These are phyloP conservation scores for Anarrhichthys ocellatus DNA, from an alignment of 2,113 vertebrate species.

Conservation along the genomic window DNA sequence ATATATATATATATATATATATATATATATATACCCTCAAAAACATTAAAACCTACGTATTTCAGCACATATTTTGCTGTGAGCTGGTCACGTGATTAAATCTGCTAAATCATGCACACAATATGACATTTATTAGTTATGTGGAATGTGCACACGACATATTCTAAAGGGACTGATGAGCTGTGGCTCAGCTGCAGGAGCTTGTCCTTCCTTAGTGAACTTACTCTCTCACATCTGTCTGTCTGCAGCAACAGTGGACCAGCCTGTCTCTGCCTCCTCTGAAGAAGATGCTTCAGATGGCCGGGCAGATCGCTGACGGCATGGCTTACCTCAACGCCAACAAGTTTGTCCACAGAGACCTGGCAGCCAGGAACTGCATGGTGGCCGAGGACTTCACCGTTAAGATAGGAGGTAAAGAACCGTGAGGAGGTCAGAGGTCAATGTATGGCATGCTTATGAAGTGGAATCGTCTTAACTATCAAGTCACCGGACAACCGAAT, in stretches of 20 bases:
- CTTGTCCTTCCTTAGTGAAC: background rate
- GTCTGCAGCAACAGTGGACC: conserved; percentile 84
- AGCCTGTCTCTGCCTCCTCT: conserved; percentile 90
- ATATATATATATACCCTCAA: too few species aligned
- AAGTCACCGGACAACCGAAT: background rate
- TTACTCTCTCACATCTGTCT: background rate
- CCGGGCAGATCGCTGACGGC: conserved; percentile 96
- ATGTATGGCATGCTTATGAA: background rate
- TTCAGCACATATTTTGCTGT: background rate
- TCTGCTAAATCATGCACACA: background rate
- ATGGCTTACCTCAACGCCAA: conserved; percentile 99
- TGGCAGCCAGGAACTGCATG: conserved; percentile 98
- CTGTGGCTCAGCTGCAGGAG: background rate
- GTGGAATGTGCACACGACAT: background rate
- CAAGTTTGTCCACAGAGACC: conserved; percentile 98
- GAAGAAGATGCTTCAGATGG: conserved; percentile 99
- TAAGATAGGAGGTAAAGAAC: conserved; percentile 93
- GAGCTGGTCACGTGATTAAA: background rate
- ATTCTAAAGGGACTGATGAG: background rate
- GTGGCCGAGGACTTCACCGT: conserved; percentile 97
- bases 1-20: too few species aligned
- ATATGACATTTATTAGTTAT: background rate
- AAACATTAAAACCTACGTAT: background rate
- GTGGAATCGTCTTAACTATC: background rate
- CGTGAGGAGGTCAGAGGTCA: background rate